phyloP scores from a whole-genome alignment of 2,113 vertebrate genomes.

The Chrysochloris asiatica region DNA sequence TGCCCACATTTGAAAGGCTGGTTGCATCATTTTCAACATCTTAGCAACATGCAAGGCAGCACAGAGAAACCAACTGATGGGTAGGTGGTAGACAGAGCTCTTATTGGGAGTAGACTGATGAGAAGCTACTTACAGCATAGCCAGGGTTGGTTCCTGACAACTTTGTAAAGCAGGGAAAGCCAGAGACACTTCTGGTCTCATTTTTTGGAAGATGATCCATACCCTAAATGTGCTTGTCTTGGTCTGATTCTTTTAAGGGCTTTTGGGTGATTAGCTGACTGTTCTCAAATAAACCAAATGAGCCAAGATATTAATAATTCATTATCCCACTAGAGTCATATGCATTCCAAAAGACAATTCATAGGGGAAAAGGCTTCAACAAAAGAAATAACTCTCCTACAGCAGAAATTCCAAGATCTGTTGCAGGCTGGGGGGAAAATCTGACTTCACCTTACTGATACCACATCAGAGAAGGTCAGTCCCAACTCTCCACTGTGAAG shows the following conservation, averaged over 20 bases:
- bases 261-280: not conserved
- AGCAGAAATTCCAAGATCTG: not conserved
- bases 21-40: not conserved
- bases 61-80: not conserved
- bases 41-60: not conserved
- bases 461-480: not conserved
- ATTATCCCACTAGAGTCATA: not conserved
- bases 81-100: not conserved
- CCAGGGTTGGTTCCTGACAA: not conserved
- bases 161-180: not conserved
- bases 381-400: not conserved
- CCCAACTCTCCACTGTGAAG: not conserved
- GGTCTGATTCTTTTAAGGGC: not conserved
- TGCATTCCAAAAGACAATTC: constrained; percentile 37
- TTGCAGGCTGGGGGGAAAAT: not conserved
- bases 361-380: not conserved
- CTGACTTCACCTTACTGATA: not conserved
- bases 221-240: not conserved
- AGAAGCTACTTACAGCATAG: not conserved
- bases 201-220: not conserved
- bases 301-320: constrained; percentile 6
- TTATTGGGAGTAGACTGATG: not conserved
- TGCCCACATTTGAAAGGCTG: not conserved
- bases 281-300: not conserved
- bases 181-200: not conserved